phyloP scores from a whole-genome alignment of 1,140 invertebrate genomes.

The Drosophila kikkawai region DNA sequence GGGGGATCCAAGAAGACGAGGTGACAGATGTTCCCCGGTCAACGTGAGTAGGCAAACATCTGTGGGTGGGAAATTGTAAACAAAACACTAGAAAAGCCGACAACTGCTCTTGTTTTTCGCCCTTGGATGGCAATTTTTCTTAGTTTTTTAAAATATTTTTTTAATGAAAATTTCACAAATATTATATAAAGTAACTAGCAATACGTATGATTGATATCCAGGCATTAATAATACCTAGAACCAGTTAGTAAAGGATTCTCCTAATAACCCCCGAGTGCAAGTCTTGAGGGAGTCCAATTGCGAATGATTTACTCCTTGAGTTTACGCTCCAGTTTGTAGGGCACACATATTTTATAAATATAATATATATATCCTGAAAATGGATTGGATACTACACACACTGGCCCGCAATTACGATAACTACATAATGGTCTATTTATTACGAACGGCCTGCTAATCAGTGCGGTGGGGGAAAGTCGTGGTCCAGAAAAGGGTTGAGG shows the following conservation, averaged over 20 bases:
- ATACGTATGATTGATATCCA: neutral
- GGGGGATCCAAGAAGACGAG: neutral
- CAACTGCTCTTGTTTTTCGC: neutral
- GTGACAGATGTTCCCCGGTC: conserved; percentile 30
- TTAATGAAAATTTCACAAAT: neutral
- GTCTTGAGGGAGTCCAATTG: conserved; percentile 10
- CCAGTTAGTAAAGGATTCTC: neutral
- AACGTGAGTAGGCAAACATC: conserved; percentile 6
- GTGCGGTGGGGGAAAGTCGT: conserved; percentile 1
- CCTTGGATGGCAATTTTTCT: neutral
- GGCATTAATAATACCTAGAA: neutral
- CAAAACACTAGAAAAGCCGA: conserved; percentile 9
- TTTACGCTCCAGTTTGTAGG: neutral
- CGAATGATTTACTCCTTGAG: conserved; percentile 11
- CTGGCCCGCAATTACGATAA: conserved; percentile 66
- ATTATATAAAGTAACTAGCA: neutral
- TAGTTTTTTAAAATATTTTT: neutral
- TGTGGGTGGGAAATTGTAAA: conserved; percentile 21
- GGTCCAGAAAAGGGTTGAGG: conserved; percentile 6
- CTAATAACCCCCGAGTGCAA: neutral
- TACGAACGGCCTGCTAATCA: conserved; percentile 76
- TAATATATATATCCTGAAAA: conserved; percentile 18
- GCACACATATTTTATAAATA: conserved; percentile 22
- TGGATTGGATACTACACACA: conserved; percentile 19
- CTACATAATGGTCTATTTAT: conserved; percentile 76